These are phyloP conservation scores for Neodon shergylaensis DNA, from an alignment of 2,113 vertebrate species.

Conservation along the genomic window DNA sequence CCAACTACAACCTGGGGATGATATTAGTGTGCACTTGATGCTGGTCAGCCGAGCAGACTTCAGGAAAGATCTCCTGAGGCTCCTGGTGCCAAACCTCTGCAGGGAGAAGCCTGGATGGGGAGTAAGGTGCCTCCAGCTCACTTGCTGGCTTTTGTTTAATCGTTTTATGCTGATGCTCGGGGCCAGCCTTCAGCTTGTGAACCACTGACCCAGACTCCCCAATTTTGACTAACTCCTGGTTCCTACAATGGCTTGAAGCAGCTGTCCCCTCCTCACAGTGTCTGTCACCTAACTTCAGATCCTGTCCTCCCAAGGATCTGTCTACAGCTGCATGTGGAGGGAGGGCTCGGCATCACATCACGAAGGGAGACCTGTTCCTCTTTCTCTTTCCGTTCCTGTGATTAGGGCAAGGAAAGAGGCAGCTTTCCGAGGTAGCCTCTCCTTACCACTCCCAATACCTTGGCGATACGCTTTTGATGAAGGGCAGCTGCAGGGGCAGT, in stretches of 20 bases:
- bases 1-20: neutral
- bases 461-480: neutral
- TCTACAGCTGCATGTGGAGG: neutral
- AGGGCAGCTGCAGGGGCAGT: neutral
- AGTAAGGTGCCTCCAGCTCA: neutral
- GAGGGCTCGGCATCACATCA: neutral
- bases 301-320: neutral
- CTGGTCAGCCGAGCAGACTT: neutral
- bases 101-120: neutral
- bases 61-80: neutral
- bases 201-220: neutral
- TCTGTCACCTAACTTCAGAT: neutral
- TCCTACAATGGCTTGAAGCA: neutral
- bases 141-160: neutral
- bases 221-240: neutral
- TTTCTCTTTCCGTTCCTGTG: neutral
- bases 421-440: neutral
- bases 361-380: neutral
- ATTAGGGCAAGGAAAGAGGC: neutral
- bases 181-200: neutral
- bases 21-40: neutral
- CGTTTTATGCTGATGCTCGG: neutral
- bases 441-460: neutral
- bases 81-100: accelerated
- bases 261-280: neutral